Base-by-base conservation (phyloP, 2,888 invertebrate genomes). In the Rhagonycha fulva region DNA sequence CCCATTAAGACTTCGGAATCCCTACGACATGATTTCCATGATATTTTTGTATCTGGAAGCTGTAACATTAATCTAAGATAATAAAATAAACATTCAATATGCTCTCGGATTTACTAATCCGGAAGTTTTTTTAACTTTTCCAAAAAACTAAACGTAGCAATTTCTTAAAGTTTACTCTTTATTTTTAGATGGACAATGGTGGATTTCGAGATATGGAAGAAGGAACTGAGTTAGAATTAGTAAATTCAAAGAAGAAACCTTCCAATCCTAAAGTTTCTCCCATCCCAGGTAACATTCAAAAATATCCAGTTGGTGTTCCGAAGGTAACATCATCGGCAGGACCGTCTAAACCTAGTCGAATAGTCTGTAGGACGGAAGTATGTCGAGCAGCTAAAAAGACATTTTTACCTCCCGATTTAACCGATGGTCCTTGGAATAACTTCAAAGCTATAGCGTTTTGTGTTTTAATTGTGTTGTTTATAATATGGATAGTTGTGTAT, bases 381-480 rank as follows among this genome's bases (percentile, higher is more conserved):
- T 88, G 88, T 78, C 83, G 85, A 76, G 80, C 83, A 23, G 87
- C 87, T 1, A 83, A 87, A 73, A 84, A 83, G 72, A 82, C 83
- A 14, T 86, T 84, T 74, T 83, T 84, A 68, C 84, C 86, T 0
- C 87, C 87, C 3, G 86, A 87, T 80, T 79, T 87, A 72, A 81
- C 88, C 12, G 89, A 89, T 76, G 89, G 88, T 76, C 90, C 90
- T 0, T 90, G 90, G 90, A 89, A 90, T 77, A 83, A 82, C 19
- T 87, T 88, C 32, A 90, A 91, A 81, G 89, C 89, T 0, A 85
- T 89, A 76, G 89, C 89, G 80, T 86, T 90, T 72, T 80, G 89
- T 47, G 85, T 86, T 12, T 86, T 87, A 14, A 87, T 90, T 78
- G 84, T 86, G 68, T 85, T 89, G 0, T 85, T 90, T 11, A 79